Base-by-base conservation (phyloP, 1,140 invertebrate genomes). In the Thaumatotibia leucotreta region DNA sequence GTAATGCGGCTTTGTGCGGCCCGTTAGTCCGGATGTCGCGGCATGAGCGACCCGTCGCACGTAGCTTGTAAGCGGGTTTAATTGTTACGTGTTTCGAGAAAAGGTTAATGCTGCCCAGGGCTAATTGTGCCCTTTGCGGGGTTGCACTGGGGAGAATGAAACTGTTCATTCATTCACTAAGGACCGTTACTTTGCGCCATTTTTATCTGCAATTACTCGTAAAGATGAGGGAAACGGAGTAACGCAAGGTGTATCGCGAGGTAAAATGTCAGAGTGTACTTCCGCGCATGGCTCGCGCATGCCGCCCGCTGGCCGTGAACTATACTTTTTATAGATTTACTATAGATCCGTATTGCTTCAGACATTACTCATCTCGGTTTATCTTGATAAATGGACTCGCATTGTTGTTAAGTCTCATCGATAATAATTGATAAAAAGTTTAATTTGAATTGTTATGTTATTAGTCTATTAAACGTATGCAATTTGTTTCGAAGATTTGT, bases 271-370 rank as follows among this genome's bases (percentile, higher is more conserved):
- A 84, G 72, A 83, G 75, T 79, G 72, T 80, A 73, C 70, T 81
- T 86, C 82, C 81, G 82, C 77, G 76, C 82, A 75, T 68, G 74
- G 69, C 52, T 65, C 63, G 45, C 64, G 62, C 39, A 61, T 67
- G 66, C 63, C 68, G 62, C 68, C 70, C 58, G 64, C 66, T 79
- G 83, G 70, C 83, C 83, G 77, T 86, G 86, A 85, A 86, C 86
- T 88, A 84, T 86, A 80, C 73, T 83, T 84, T 85, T 85, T 85
- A 82, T 82, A 72, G 75, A 72, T 75, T 72, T 69, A 68, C 75
- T 67, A 68, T 66, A 84, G 77, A 83, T 86, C 83, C 77, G 79
- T 83, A 73, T 81, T 84, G 74, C 72, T 27, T 61, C 39, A 22
- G 71, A 79, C 73, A 67, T 82, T 77, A 80, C 73, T 80, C 76